Base-by-base conservation (phyloP, 2,888 invertebrate species). In the Agrotis clavis region DNA sequence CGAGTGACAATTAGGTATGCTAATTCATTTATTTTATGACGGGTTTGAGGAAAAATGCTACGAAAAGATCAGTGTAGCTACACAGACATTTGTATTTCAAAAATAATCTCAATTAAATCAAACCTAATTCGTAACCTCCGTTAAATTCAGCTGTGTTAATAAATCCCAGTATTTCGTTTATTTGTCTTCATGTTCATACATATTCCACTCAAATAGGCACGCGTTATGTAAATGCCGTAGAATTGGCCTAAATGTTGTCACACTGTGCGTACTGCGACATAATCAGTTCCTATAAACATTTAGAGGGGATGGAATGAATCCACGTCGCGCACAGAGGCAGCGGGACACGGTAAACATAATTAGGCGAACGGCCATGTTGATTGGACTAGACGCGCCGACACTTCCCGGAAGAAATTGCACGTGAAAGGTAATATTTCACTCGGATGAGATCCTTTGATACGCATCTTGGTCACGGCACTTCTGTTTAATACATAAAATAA, bases 1-100 rank as follows among this genome's bases (percentile, higher is more conserved):
- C 90, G 90, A 91, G 89, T 89, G 92, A 93, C 95, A 95, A 94
- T 95, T 94, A 95, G 90, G 92, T 93, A 95, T 95, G 95, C 92
- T 95, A 94, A 95, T 95, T 93, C 93, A 92, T 92, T 94, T 93
- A 93, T 92, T 93, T 93, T 93, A 92, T 92, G 93, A 91, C 89
- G 90, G 89, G 89, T 92, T 92, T 91, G 90, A 90, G 87, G 81
- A 84, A 90, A 92, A 93, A 89, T 81, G 86, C 79, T 87, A 74
- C 88, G 85, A 88, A 90, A 92, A 93, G 90, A 91, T 92, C 92
- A 90, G 90, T 90, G 87, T 89, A 90, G 88, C 87, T 89, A 90
- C 84, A 89, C 86, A 81, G 75, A 74, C 71, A 62, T 76, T 78
- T 77, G 71, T 74, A 71, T 84, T 83, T 62, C 19, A 73, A 74